Evolutionary conservation across 2,888 invertebrate species (phyloP).

Genomic region (Eristalis arbustorum): DNA sequence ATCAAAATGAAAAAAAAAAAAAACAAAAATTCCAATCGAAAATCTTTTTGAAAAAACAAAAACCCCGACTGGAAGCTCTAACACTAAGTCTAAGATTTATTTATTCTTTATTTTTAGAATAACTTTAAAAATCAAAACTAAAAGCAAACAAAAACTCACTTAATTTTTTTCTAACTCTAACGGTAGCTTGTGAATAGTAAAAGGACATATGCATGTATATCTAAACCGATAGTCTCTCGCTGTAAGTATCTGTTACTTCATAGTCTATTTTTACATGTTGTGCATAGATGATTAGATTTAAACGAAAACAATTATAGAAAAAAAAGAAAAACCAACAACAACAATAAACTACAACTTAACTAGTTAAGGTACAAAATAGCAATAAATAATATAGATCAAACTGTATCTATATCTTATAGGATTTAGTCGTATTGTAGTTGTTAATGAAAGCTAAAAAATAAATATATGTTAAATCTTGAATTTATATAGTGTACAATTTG

Average conservation of each 20-base stretch:
- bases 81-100: conserved; percentile 18
- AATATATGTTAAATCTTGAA: not conserved
- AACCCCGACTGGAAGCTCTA: conserved; percentile 51
- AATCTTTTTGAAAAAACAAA: not conserved
- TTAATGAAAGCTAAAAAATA: not conserved
- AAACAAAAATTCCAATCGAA: not conserved
- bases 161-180: not conserved
- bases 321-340: not conserved
- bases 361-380: conserved; percentile 58
- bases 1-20: not conserved
- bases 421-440: conserved; percentile 8
- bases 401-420: conserved; percentile 2
- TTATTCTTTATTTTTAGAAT: not conserved
- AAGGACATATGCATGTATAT: not conserved
- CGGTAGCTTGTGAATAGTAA: not conserved
- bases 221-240: conserved; percentile 15
- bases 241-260: conserved; percentile 38
- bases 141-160: not conserved
- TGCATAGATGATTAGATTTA: conserved; percentile 32
- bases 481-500: not conserved
- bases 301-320: not conserved
- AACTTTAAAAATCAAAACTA: not conserved
- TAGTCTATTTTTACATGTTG: conserved; percentile 68
- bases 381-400: conserved; percentile 24
- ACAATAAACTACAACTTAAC: conserved; percentile 26